Base-by-base conservation (phyloP, 1,140 invertebrate genomes). In the Stegodyphus dumicola region DNA sequence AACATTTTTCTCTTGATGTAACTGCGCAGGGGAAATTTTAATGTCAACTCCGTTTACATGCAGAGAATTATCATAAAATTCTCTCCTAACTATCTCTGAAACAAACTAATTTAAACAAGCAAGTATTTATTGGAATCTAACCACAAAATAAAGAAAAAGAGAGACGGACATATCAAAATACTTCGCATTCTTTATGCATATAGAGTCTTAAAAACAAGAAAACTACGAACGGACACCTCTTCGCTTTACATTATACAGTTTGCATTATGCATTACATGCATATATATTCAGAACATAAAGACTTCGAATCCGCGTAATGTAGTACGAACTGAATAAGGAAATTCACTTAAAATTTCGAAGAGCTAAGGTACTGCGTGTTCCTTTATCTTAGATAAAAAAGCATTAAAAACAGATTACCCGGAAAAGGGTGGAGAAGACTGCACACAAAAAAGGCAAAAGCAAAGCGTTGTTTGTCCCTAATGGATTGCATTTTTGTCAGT, bases 221-320 rank as follows among this genome's bases (percentile, higher is more conserved):
- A 33, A 33, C 33, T 33, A 33, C 56, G 15, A 15, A 60, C 9
- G 15, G 48, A 67, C 60, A 67, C 53, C 51, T 81, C 66, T 53
- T 49, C 33, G 52, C 33, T 73, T 33, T 73, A 56, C 69, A 81
- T 81, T 81, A 81, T 81, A 71, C 80, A 75, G 70, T 75, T 54
- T 74, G 80, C 80, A 83, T 83, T 83, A 83, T 83, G 80, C 80
- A 83, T 75, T 54, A 56, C 80, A 75, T 83, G 67, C 80, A 83
- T 83, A 83, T 75, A 83, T 75, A 83, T 83, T 49, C 71, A 75
- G 60, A 54, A 71, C 54, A 80, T 80, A 69, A 64, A 69, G 53
- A 54, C 69, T 60, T 60, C 56, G 56, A 9, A 11, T 9, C 9
- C 9, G 56, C 56, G 56, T 60, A 60, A 67, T 75, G 71, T 53